Percentiles rank a stretch among this genome's conserved stretches.
phyloP scores from a whole-genome alignment of 2,797 vertebrate genomes.

The Gymnoscopelus braueri region DNA sequence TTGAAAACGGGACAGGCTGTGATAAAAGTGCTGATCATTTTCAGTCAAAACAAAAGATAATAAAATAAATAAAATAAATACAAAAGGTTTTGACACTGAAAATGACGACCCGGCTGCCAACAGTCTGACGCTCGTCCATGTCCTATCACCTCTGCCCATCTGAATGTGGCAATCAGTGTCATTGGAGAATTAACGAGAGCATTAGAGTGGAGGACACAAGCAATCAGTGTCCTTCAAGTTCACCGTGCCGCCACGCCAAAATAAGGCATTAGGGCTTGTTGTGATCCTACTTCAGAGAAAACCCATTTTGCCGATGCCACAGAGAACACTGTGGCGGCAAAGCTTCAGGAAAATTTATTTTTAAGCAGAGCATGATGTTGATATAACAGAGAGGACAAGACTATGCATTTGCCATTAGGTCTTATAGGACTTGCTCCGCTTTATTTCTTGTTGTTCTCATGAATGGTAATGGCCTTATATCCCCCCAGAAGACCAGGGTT shows the following conservation, averaged over 20 bases:
- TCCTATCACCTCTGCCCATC: slow-evolving; percentile 52
- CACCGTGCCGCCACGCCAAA: slow-evolving; percentile 67
- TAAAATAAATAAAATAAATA: too few relatives aligned
- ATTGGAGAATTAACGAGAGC: slow-evolving; percentile 75
- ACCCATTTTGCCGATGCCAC: slow-evolving; percentile 46
- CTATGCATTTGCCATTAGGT: slow-evolving; percentile 53
- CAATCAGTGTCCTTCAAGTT: slow-evolving; percentile 72
- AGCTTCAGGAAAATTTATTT: slow-evolving; percentile 43
- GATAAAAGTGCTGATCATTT: too few relatives aligned
- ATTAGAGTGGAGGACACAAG: slow-evolving; percentile 79
- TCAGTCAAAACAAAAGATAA: too few relatives aligned
- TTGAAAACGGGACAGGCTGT: too few relatives aligned
- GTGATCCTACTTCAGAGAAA: slow-evolving; percentile 52
- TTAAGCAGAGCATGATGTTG: slow-evolving; percentile 53
- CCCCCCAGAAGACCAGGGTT: slow-evolving; percentile 48
- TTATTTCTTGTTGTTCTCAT: slow-evolving; percentile 54
- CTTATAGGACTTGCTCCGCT: slow-evolving; percentile 51
- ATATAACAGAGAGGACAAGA: slow-evolving; percentile 61
- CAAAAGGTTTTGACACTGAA: too few relatives aligned
- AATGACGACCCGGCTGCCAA: slow-evolving; percentile 13
- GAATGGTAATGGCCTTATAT: slow-evolving; percentile 67
- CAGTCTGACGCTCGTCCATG: slow-evolving; percentile 24
- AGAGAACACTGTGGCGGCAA: slow-evolving; percentile 38
- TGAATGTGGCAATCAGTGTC: slow-evolving; percentile 70
- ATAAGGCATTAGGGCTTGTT: slow-evolving; percentile 63